Conservation (phyloP, 2,797 vertebrate genomes). For the Danio jaintianensis region DNA sequence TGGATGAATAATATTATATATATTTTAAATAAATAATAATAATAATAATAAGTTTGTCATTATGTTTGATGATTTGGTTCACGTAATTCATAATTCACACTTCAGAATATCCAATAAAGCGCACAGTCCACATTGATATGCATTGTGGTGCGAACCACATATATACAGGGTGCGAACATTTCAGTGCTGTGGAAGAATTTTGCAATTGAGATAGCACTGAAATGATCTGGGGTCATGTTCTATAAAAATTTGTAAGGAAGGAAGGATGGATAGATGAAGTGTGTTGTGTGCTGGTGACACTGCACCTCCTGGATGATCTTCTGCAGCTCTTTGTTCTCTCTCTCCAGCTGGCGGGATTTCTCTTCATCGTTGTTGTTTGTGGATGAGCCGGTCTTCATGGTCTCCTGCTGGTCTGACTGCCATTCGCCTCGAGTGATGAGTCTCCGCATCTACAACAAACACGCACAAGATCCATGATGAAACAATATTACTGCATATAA, state of each 20-base stretch:
- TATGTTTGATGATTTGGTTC: no score
- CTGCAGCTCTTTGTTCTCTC: constrained; percentile 93
- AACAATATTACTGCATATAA: not conserved
- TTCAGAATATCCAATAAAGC: no score
- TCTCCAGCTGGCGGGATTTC: constrained; percentile 93
- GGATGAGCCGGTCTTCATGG: constrained; percentile 94
- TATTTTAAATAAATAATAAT: no score
- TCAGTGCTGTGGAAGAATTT: no score
- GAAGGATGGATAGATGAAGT: not conserved
- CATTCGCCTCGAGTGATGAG: constrained; percentile 94
- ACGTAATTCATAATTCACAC: no score
- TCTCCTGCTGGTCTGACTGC: constrained; percentile 98
- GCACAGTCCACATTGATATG: no score
- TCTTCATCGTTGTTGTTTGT: constrained; percentile 98
- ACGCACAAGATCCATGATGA: not conserved
- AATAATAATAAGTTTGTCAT: no score
- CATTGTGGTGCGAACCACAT: no score
- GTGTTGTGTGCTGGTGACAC: not conserved
- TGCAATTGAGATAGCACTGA: no score
- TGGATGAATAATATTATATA: no score
- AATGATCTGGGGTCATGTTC: no score
- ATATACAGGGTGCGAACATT: no score
- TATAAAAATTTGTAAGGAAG: not conserved
- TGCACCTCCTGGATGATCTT: constrained; percentile 94
- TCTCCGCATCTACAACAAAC: constrained; percentile 85